Evolutionary conservation across 1,140 invertebrate genomes (phyloP).

Genomic region (Caenorhabditis tropicalis): DNA sequence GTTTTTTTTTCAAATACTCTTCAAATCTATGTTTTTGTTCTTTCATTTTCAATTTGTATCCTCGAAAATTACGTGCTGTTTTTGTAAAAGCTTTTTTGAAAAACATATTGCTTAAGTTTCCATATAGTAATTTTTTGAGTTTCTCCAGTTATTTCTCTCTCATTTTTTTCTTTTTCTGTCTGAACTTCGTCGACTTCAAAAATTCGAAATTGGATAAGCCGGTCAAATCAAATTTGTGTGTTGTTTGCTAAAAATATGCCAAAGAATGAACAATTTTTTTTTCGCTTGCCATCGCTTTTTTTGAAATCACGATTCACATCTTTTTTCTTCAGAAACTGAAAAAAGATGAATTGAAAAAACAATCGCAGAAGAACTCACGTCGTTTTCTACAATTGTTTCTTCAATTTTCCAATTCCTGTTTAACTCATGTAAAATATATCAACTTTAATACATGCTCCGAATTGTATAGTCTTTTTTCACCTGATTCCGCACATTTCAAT

Average conservation of each 20-base stretch:
- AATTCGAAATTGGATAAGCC: slow-evolving; percentile 30
- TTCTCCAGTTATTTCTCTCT: not conserved
- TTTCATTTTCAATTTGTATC: too few species aligned
- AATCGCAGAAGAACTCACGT: too few species aligned
- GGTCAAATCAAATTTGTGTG: slow-evolving; percentile 5
- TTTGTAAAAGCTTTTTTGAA: too few species aligned
- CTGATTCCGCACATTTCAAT: not conserved
- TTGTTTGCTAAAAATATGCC: slow-evolving; percentile 40
- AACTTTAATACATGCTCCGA: too few species aligned
- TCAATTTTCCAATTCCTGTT: not conserved
- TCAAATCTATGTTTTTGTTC: too few species aligned
- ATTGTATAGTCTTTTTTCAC: not conserved
- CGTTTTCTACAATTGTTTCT: too few species aligned
- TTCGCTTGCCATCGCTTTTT: not conserved
- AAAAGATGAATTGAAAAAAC: not conserved
- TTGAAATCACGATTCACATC: not conserved
- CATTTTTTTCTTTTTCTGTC: not conserved
- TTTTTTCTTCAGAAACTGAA: slow-evolving; percentile 25
- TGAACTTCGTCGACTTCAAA: slow-evolving; percentile 32
- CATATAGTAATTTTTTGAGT: not conserved
- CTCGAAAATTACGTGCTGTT: too few species aligned
- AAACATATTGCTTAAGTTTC: too few species aligned
- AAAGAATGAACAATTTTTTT: slow-evolving; percentile 28
- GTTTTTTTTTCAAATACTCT: too few species aligned
- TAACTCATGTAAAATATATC: not conserved